A percentile compares a stretch with the other conserved stretches of the same genome.
Evolutionary conservation across 1,140 invertebrate species (phyloP).

Genomic region (Pollicipes pollicipes): DNA sequence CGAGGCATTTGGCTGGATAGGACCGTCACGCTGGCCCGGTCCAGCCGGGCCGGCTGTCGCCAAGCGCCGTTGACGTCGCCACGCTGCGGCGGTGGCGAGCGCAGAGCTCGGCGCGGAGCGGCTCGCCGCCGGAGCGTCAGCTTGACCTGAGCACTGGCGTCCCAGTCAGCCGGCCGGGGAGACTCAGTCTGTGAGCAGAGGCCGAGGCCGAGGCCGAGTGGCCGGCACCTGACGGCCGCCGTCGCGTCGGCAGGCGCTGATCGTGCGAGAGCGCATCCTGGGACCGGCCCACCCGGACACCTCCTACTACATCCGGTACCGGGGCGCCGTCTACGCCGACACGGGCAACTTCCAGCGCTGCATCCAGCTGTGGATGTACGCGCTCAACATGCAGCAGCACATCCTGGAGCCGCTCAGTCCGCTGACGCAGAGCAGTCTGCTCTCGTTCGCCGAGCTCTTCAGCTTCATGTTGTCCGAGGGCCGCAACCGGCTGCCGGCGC

Average conservation of each 20-base stretch:
- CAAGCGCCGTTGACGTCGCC: no score
- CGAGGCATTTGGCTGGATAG: no score
- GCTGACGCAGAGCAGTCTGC: constrained; percentile 79
- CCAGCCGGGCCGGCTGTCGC: no score
- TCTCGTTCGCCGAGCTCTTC: constrained; percentile 87
- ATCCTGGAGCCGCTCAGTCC: constrained; percentile 82
- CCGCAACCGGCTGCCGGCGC: constrained; percentile 22
- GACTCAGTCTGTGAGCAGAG: no score
- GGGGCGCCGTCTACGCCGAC: constrained; percentile 87
- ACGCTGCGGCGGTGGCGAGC: no score
- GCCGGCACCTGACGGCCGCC: no score
- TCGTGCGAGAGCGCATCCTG: constrained; percentile 83
- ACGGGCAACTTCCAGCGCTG: constrained; percentile 80
- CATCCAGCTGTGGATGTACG: constrained; percentile 86
- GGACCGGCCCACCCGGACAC: constrained; percentile 87
- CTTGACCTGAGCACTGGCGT: no score
- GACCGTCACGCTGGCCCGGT: no score
- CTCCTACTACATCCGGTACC: constrained; percentile 80
- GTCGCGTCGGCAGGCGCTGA: constrained; percentile 37
- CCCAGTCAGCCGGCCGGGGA: no score
- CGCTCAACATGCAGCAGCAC: constrained; percentile 86
- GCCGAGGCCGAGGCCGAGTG: no score
- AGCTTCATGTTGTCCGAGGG: constrained; percentile 70
- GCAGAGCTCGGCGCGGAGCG: no score
- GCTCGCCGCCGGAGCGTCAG: no score